Percentiles rank a stretch among this genome's conserved stretches.
These are phyloP conservation scores for Stictocephala bisonia DNA, from an alignment of 2,888 invertebrate species.

Conservation along the genomic window DNA sequence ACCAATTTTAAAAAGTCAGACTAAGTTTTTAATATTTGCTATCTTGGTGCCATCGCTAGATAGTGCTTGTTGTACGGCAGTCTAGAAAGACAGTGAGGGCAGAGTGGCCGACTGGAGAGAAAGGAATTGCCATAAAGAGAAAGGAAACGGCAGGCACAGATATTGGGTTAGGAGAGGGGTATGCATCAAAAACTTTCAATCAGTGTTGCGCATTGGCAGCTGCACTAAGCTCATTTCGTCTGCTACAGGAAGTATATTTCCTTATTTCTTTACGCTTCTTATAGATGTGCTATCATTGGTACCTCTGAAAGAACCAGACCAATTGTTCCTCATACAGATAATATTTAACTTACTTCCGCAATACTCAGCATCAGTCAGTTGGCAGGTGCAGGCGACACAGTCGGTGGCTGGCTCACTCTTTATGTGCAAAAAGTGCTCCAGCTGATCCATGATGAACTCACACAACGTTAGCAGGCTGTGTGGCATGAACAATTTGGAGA, in stretches of 20 bases:
- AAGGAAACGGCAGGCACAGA: too few relatives aligned
- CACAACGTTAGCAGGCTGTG: constrained; percentile 72
- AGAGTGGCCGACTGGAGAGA: too few relatives aligned
- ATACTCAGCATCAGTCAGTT: constrained; percentile 25
- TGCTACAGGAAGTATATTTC: background rate
- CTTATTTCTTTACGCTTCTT: constrained; percentile 15
- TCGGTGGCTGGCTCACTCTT: constrained; percentile 31
- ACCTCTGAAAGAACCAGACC: background rate
- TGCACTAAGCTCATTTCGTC: background rate
- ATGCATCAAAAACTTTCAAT: too few relatives aligned
- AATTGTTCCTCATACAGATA: too few relatives aligned
- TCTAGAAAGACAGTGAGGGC: too few relatives aligned
- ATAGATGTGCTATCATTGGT: constrained; percentile 32
- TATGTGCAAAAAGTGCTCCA: constrained; percentile 59
- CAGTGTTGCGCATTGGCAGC: too few relatives aligned
- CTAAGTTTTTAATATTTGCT: too few relatives aligned
- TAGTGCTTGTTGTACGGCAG: too few relatives aligned
- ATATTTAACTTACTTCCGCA: constrained; percentile 41
- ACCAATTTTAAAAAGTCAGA: too few relatives aligned
- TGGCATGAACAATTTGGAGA: constrained; percentile 84
- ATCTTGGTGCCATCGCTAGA: too few relatives aligned
- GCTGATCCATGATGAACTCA: constrained; percentile 71
- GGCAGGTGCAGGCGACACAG: constrained; percentile 40
- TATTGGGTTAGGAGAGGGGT: too few relatives aligned
- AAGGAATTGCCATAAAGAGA: too few relatives aligned